Base-by-base conservation (phyloP, 2,113 vertebrate species). In the Thomomys bottae region DNA sequence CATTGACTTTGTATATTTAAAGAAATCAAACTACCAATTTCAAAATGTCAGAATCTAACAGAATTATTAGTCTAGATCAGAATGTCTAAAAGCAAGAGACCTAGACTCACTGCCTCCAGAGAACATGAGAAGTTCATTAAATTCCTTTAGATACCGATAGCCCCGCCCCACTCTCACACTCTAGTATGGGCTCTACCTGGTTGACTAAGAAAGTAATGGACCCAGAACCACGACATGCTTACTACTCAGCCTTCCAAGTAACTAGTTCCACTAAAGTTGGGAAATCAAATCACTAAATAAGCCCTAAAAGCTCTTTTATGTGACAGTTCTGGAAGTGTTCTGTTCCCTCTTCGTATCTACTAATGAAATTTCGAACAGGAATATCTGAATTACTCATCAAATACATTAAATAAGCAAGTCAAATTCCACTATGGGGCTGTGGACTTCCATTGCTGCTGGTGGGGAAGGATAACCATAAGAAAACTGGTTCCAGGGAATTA, bases 311-410 rank as follows among this genome's bases (percentile, higher is more conserved):
- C 77, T 26, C 34, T 21, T 87, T 66, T 88, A 36, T 34, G 81
- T 71, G 76, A 71, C 36, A 42, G 42, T 42, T 82, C 79, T 63
- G 38, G 30, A 88, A 84, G 36, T 79, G 45, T 57, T 90, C 75
- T 68, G 61, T 4, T 32, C 75, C 40, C 75, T n/a, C 1, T 80
- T 76, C 54, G 2, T 84, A 64, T 82, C 67, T 82, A 21, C 61
- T 93, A 67, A 84, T 61, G 66, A 86, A 71, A 82, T 57, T 32
- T 40, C 32, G n/a, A n/a, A n/a, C n/a, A 5, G 54, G 20, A 40
- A 20, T 79, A 21, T 88, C 87, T 40, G n/a, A 36, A 57, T 92
- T 87, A 89, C 63, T 84, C 49, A 83, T 75, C 88, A 77, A 40
- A 73, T 34, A 71, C 26, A 40, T 49, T 49, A 83, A 90, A 86